These are phyloP conservation scores for Drosophila austrosaltans DNA, from an alignment of 2,888 invertebrate genomes.

Conservation along the genomic window DNA sequence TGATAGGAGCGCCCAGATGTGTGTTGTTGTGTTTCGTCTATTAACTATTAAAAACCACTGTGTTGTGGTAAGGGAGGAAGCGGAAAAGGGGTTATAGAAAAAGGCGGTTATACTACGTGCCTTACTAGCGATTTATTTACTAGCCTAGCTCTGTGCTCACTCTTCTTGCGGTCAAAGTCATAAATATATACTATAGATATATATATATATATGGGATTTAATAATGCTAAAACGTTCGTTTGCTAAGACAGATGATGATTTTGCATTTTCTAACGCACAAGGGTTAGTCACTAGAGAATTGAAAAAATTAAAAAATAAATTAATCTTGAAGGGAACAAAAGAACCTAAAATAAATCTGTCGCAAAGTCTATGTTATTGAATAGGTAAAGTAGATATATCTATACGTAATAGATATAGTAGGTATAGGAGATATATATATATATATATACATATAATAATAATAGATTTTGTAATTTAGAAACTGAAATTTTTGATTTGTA, in stretches of 20 bases:
- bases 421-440: too few relatives aligned
- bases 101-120: constrained; percentile 49
- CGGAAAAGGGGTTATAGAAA: too few relatives aligned
- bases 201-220: constrained; percentile 32
- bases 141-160: neutral
- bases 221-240: constrained; percentile 50
- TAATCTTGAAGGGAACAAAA: too few relatives aligned
- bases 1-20: constrained; percentile 49
- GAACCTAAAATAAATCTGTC: too few relatives aligned
- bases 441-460: too few relatives aligned
- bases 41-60: neutral
- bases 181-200: constrained; percentile 25
- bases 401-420: too few relatives aligned
- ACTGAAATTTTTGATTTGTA: too few relatives aligned
- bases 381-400: too few relatives aligned
- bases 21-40: neutral
- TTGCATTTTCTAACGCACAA: neutral
- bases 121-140: constrained; percentile 45
- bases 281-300: neutral
- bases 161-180: constrained; percentile 43
- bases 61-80: neutral
- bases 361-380: too few relatives aligned
- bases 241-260: constrained; percentile 13
- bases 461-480: too few relatives aligned
- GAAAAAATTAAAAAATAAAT: neutral